Base-by-base conservation (phyloP, 2,113 vertebrate genomes). In the Macrotis lagotis region DNA sequence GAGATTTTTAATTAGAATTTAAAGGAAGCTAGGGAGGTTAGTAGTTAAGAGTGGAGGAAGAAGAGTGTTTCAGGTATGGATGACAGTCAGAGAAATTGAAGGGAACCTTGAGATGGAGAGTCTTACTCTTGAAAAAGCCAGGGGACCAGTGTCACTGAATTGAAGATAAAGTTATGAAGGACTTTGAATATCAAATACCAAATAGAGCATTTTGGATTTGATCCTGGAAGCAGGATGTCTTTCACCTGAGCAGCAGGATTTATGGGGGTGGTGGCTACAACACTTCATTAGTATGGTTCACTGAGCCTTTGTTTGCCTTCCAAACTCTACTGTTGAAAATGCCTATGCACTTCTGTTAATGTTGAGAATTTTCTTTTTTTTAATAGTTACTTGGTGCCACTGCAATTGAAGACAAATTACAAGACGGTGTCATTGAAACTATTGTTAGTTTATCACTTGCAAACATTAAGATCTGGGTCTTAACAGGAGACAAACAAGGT, bases 401-500 rank as follows among this genome's bases (percentile, higher is more conserved):
- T 94, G 99, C 99, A 11, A 97, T 99, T 53, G 99, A 99, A 98
- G 99, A 99, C 97, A 99, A 99, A 97, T 98, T 99, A 52, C 99
- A 99, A 97, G 99, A 99, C 37, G 99, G 99, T 50, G 99, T 99
- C 52, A 98, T 97, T 28, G 99, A 99, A 96, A 99, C 99, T 0
- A 97, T 99, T 48, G 96, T 98, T 94, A 98, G 98, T 96, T 98
- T 99, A 88, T 98, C 95, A 91, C 96, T 99, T 51, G 99, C 99
- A 44, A 98, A 98, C 97, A 99, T 99, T 96, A 99, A 99, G 98
- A 98, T 99, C 96, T 99, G 99, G 99, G 98, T 99, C 90, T 98
- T 99, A 92, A 99, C 99, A 74, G 99, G 99, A 96, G 99, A 99
- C 96, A 99, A 99, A 97, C 98, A 99, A 97, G 99, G 99, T 99